Conservation (phyloP, 2,113 vertebrate genomes). For the Hypocryptadius cinnamomeus region DNA sequence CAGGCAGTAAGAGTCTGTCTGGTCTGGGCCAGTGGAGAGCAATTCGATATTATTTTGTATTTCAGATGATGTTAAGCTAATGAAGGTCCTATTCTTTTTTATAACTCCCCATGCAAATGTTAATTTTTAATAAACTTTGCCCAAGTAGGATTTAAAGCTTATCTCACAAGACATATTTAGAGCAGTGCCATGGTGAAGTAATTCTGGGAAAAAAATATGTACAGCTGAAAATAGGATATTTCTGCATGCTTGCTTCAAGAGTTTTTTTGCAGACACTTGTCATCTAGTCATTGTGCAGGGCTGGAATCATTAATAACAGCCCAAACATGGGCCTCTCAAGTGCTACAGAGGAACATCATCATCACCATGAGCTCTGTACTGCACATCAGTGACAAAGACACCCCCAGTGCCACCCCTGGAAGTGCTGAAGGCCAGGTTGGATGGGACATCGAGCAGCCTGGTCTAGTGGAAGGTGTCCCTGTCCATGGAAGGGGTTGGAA, state of each 20-base stretch:
- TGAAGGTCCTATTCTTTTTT: conserved; percentile 30
- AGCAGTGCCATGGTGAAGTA: conserved; percentile 59
- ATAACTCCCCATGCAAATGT: conserved; percentile 53
- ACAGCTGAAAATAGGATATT: conserved; percentile 65
- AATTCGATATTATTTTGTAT: conserved; percentile 6
- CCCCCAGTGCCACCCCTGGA: background rate
- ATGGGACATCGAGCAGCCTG: background rate
- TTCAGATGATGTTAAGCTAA: conserved; percentile 36
- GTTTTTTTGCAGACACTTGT: background rate
- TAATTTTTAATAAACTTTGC: conserved; percentile 71
- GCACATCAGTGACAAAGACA: background rate
- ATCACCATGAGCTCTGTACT: background rate
- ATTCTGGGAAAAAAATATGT: conserved; percentile 22
- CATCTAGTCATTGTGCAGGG: background rate
- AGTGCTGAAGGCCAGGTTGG: background rate
- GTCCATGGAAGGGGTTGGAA: background rate
- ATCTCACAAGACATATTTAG: conserved; percentile 70
- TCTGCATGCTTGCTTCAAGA: conserved; percentile 61
- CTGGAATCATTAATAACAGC: conserved; percentile 41
- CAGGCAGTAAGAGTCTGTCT: background rate
- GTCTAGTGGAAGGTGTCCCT: background rate
- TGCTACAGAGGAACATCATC: background rate
- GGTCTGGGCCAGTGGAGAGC: background rate
- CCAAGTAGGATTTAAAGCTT: conserved; percentile 68
- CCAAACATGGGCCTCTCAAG: background rate